Base-by-base conservation (phyloP, 2,797 vertebrate species). In the Tarsius wallacei region DNA sequence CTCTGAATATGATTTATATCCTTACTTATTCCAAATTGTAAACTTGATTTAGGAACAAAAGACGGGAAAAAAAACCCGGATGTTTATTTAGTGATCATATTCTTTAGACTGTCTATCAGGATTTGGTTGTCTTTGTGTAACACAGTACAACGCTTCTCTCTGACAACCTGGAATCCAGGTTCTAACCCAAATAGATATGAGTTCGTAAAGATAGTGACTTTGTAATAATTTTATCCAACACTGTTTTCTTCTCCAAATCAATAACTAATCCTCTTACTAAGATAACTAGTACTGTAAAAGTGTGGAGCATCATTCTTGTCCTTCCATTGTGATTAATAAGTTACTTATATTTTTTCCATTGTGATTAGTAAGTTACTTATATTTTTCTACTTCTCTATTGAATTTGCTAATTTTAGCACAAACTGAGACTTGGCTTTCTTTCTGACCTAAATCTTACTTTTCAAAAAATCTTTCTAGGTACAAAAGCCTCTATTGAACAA, bases 401-500 rank as follows among this genome's bases (percentile, higher is more conserved):
- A 42, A 11, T 68, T 90, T 95, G 42, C 47, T 63, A 66, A 55
- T 85, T 90, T 96, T 96, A 93, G 19, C 36, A 76, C 59, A 91
- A 96, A 78, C 28, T 10, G 26, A 82, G 21, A 11, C 14, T 88
- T 83, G 24, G 71, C 31, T 83, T 93, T 28, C 66, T 87, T 95
- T 31, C 33, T 82, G 6, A 82, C 15, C 31, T 93, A 81, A 85
- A 66, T 92, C 15, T 96, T 84, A 19, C 63, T 63, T 93, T 77
- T 91, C 42, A 19, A 71, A 12, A 63, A 59, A 63, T 33, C 5
- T 93, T 82, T 97, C 83, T 93, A 66, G 13, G 47, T 94, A 68
- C 12, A 90, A 93, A 82, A 89, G 55, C 76, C n/a, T 93, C 19
- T 91, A 63, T 59, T 86, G 14, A 94, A 36, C 49, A 74, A 28